phyloP scores from a whole-genome alignment of 2,797 vertebrate genomes.

The Ptychobarbus kaznakovi region DNA sequence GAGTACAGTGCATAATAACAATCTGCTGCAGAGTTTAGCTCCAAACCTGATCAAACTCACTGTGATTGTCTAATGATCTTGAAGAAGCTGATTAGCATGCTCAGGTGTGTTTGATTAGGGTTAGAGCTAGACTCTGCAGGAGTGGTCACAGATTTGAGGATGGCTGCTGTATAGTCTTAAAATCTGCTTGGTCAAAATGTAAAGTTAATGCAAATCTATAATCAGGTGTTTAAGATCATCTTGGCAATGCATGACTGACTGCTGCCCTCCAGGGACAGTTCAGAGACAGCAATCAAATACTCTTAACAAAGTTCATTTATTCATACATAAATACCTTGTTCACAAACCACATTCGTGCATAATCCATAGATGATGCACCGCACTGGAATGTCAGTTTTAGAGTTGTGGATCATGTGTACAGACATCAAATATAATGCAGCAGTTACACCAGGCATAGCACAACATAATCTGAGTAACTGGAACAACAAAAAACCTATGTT shows the following conservation, averaged over 20 bases:
- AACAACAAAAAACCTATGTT: slow-evolving; percentile 1
- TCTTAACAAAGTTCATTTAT: slow-evolving; percentile 38
- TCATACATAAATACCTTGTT: slow-evolving; percentile 34
- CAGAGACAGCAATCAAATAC: background rate
- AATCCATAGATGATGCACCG: slow-evolving; percentile 25
- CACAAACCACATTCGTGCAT: slow-evolving; percentile 33
- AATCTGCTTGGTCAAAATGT: background rate
- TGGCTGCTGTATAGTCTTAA: background rate
- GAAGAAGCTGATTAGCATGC: too few species aligned
- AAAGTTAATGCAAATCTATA: background rate
- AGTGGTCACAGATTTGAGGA: too few species aligned
- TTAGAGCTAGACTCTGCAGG: too few species aligned
- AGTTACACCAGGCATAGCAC: slow-evolving; percentile 16
- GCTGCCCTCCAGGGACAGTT: slow-evolving; percentile 52
- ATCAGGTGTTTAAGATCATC: background rate
- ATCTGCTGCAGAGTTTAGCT: too few species aligned
- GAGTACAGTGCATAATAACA: background rate
- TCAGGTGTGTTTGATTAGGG: too few species aligned
- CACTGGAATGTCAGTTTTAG: slow-evolving; percentile 29
- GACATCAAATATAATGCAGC: background rate
- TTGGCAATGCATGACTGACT: background rate
- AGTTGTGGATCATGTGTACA: slow-evolving; percentile 15
- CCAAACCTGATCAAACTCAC: too few species aligned
- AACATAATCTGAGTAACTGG: background rate
- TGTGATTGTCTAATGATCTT: too few species aligned